Conservation (phyloP, 2,888 invertebrate genomes). For the Mythimna impura region DNA sequence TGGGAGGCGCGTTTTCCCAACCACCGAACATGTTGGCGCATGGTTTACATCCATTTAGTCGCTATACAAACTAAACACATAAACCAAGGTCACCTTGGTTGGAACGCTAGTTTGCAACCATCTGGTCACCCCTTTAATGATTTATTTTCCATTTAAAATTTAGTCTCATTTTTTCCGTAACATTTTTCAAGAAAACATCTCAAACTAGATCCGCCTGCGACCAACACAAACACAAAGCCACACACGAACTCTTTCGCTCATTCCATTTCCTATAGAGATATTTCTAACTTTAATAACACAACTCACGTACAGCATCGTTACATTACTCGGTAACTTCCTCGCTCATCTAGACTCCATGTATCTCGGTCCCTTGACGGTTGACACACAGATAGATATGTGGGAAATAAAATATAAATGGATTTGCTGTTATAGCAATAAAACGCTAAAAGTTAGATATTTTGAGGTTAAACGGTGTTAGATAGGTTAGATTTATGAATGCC, state of each 20-base stretch:
- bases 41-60: no score
- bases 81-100: no score
- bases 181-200: background rate
- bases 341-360: slow-evolving; percentile 36
- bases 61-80: no score
- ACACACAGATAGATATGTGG: slow-evolving; percentile 42
- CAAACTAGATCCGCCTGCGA: background rate
- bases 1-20: no score
- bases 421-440: slow-evolving; percentile 15
- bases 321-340: slow-evolving; percentile 33
- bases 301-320: slow-evolving; percentile 34
- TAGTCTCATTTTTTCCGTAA: background rate
- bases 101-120: no score
- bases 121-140: no score
- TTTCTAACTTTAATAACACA: slow-evolving; percentile 36
- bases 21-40: no score
- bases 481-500: background rate
- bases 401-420: slow-evolving; percentile 38
- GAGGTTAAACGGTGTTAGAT: no score
- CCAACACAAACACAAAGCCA: slow-evolving; percentile 5
- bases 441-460: slow-evolving; percentile 6
- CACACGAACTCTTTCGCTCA: slow-evolving; percentile 13
- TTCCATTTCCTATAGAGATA: slow-evolving; percentile 22
- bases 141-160: background rate
- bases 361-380: slow-evolving; percentile 47